Evolutionary conservation across 2,888 invertebrate genomes (phyloP).

Genomic region (Gymnocheta viridis): DNA sequence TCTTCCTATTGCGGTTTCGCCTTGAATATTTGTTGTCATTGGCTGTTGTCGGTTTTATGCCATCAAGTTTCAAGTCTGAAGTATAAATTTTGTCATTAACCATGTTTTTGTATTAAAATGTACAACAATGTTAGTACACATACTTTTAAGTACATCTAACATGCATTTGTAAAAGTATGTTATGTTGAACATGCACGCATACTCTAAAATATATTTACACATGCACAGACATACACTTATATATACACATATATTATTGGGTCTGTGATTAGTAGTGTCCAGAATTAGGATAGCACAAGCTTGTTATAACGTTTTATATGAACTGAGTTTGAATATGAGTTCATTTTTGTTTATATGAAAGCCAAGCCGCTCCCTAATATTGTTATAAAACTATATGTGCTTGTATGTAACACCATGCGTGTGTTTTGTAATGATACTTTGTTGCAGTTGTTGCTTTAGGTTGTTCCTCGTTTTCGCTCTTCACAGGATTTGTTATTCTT

Average conservation of each 20-base stretch:
- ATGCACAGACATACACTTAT: too few species aligned
- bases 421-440: slow-evolving; percentile 41
- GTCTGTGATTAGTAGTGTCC: too few species aligned
- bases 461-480: background rate
- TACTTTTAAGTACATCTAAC: slow-evolving; percentile 4
- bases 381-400: background rate
- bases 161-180: background rate
- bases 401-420: background rate
- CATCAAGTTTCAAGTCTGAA: slow-evolving; percentile 14
- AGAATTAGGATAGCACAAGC: too few species aligned
- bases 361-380: background rate
- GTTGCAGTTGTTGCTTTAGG: background rate
- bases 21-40: background rate
- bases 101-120: slow-evolving; percentile 46
- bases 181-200: background rate
- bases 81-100: slow-evolving; percentile 67
- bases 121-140: slow-evolving; percentile 15
- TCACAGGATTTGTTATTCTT: slow-evolving; percentile 16
- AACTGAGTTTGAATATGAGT: too few species aligned
- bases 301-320: too few species aligned
- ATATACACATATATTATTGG: too few species aligned
- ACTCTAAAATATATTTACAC: background rate
- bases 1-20: slow-evolving; percentile 1
- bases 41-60: slow-evolving; percentile 25
- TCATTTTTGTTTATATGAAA: background rate